Percentiles rank a stretch among this genome's conserved stretches.
phyloP scores from a whole-genome alignment of 2,113 vertebrate genomes.

The Mastomys natalensis region DNA sequence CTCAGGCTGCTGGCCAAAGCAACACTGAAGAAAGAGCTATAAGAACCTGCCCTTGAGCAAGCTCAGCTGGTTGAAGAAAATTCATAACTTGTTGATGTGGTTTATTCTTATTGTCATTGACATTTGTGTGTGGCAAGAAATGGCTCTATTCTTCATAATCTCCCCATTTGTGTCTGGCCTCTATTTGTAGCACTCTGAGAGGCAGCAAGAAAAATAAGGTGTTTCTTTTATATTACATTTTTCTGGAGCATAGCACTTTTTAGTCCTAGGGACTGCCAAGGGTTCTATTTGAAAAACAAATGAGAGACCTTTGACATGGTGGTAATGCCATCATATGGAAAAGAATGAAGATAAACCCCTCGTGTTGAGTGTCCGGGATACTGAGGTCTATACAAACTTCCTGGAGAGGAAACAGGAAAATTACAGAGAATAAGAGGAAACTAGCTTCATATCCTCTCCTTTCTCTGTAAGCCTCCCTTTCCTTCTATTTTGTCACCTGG shows the following conservation, averaged over 20 bases:
- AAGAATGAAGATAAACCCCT: constrained; percentile 68
- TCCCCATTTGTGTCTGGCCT: background rate
- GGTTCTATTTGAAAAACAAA: constrained; percentile 70
- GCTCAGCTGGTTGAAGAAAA: background rate
- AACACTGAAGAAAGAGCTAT: background rate
- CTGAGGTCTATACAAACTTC: constrained; percentile 77
- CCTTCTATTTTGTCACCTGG: constrained; percentile 76
- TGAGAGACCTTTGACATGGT: constrained; percentile 72
- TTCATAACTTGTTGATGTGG: background rate
- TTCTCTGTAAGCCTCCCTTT: constrained; percentile 65
- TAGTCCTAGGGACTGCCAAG: background rate
- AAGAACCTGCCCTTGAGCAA: constrained; percentile 11
- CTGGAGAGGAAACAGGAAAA: constrained; percentile 82
- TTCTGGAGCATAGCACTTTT: background rate
- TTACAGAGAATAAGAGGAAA: constrained; percentile 82
- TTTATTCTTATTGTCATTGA: constrained; percentile 7
- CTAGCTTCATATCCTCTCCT: constrained; percentile 78
- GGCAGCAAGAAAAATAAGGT: constrained; percentile 4
- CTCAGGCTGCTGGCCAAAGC: background rate
- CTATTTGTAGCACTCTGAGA: background rate
- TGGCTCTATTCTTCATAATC: background rate
- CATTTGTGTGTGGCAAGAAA: constrained; percentile 1
- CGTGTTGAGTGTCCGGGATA: constrained; percentile 60
- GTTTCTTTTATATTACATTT: constrained; percentile 3
- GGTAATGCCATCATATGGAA: constrained; percentile 69